phyloP scores from a whole-genome alignment of 2,113 vertebrate genomes.

The Thymallus thymallus region DNA sequence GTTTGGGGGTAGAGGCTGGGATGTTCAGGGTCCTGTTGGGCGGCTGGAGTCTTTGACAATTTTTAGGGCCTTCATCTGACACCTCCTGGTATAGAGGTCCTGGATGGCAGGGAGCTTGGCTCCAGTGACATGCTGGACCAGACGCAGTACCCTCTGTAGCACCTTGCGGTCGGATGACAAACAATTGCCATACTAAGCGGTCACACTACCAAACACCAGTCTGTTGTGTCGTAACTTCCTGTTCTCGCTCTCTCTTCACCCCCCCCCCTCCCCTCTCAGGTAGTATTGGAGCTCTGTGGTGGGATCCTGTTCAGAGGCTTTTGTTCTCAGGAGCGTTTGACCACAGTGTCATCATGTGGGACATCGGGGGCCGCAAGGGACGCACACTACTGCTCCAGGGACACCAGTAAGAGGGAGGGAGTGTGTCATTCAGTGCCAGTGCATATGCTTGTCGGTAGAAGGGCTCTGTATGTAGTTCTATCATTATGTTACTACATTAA shows the following conservation, averaged over 20 bases:
- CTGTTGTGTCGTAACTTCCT: not conserved
- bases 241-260: not conserved
- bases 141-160: no score
- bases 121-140: no score
- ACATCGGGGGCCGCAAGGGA: slow-evolving; percentile 93
- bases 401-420: slow-evolving; percentile 84
- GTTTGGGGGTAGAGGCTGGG: no score
- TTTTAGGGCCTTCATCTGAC: no score
- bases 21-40: no score
- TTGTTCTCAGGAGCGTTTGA: slow-evolving; percentile 96
- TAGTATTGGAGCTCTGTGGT: slow-evolving; percentile 86
- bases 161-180: no score
- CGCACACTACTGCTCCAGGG: slow-evolving; percentile 89
- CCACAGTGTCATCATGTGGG: slow-evolving; percentile 98
- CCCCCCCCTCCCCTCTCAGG: slow-evolving; percentile 67
- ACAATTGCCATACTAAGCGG: no score
- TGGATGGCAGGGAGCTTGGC: no score
- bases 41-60: no score
- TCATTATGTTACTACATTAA: not conserved
- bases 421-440: not conserved
- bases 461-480: not conserved
- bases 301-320: slow-evolving; percentile 91
- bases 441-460: slow-evolving; percentile 24
- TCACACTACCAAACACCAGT: no score
- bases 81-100: no score